A percentile compares a stretch with the other conserved stretches of the same genome.
Evolutionary conservation across 2,888 invertebrate species (phyloP).

Genomic region (Epirrhoe tristata): DNA sequence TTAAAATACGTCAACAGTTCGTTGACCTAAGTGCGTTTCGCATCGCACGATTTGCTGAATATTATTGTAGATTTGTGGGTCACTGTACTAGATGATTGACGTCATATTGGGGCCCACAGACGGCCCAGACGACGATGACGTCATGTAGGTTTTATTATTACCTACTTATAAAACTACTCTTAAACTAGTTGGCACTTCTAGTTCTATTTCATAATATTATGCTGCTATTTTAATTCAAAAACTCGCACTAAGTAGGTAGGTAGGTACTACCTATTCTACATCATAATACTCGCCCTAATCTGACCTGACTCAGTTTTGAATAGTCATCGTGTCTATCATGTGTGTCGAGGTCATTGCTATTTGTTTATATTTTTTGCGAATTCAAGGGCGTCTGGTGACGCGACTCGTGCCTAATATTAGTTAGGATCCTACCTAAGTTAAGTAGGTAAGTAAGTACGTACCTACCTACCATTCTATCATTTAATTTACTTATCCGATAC

Average conservation of each 20-base stretch:
- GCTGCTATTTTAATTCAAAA: conserved; percentile 63
- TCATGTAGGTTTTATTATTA: conserved; percentile 12
- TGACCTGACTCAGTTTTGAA: conserved; percentile 74
- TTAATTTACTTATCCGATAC: too few relatives aligned
- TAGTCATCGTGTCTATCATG: conserved; percentile 71
- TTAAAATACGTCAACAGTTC: conserved; percentile 84
- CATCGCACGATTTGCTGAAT: conserved; percentile 76
- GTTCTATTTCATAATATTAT: conserved; percentile 67
- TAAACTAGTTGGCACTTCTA: conserved; percentile 76
- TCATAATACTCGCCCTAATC: conserved; percentile 79
- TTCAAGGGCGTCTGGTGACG: conserved; percentile 69
- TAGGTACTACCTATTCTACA: conserved; percentile 53
- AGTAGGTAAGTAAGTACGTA: neutral
- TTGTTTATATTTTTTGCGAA: conserved; percentile 76
- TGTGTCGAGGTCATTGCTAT: conserved; percentile 82
- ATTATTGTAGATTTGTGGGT: conserved; percentile 85
- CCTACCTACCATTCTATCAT: conserved; percentile 4
- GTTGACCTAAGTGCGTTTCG: conserved; percentile 71
- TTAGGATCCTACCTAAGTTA: neutral
- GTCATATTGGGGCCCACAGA: conserved; percentile 66
- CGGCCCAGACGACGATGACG: conserved; percentile 61
- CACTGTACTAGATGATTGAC: conserved; percentile 75
- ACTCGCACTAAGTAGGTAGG: conserved; percentile 51
- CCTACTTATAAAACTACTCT: conserved; percentile 60
- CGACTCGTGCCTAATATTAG: neutral